phyloP scores from a whole-genome alignment of 2,113 vertebrate species.

The Barnardius zonarius region DNA sequence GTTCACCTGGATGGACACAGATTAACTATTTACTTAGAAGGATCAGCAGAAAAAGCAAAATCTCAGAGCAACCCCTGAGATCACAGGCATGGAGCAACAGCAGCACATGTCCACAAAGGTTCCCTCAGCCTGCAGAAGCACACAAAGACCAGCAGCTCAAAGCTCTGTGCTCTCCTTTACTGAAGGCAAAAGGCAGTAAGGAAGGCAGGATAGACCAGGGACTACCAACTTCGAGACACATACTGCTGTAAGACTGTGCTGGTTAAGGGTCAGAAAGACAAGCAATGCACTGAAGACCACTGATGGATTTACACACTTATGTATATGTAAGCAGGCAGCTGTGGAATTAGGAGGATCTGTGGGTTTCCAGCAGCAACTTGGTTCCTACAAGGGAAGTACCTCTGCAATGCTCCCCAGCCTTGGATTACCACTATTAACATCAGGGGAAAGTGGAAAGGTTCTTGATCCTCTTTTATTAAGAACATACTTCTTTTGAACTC shows the following conservation, averaged over 20 bases:
- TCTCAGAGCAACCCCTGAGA: not conserved
- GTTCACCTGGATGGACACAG: not conserved
- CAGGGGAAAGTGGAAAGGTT: not conserved
- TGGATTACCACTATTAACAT: not conserved
- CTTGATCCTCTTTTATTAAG: not conserved
- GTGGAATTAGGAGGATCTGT: not conserved
- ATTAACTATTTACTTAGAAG: not conserved
- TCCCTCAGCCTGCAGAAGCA: not conserved
- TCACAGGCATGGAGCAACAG: no score
- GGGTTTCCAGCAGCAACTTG: not conserved
- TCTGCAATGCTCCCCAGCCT: not conserved
- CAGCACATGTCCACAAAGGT: accelerated
- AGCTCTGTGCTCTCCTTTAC: not conserved
- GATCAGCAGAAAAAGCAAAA: not conserved
- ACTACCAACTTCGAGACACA: not conserved
- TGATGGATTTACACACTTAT: not conserved
- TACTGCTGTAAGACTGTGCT: no score
- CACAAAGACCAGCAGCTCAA: not conserved
- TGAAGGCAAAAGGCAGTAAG: no score
- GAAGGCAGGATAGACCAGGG: not conserved
- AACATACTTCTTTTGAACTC: not conserved
- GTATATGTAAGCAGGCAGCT: not conserved
- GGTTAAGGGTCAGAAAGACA: not conserved
- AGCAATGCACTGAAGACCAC: not conserved
- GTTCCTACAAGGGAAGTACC: not conserved